Evolutionary conservation across 2,888 invertebrate species (phyloP).

Genomic region (Schizaphis graminum): DNA sequence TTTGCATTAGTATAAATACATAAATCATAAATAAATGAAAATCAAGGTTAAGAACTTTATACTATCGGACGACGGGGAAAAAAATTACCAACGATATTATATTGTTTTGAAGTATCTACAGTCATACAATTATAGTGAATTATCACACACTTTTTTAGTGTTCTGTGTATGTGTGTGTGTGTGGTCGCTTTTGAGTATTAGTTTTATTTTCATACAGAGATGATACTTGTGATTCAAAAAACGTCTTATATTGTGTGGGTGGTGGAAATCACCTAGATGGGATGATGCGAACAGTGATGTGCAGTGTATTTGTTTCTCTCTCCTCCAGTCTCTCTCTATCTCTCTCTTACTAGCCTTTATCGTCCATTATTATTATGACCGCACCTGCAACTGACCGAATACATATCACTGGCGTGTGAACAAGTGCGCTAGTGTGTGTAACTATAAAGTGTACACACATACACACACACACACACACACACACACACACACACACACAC

Average conservation of each 20-base stretch:
- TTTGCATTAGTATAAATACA: neutral
- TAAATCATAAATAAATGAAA: neutral
- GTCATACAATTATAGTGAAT: neutral
- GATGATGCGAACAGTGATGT: constrained; percentile 8
- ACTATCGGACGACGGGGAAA: neutral
- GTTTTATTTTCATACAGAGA: constrained; percentile 31
- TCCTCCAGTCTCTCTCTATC: neutral
- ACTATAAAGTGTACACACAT: neutral
- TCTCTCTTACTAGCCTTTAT: neutral
- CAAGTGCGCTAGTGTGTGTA: neutral
- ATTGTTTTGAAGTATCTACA: neutral
- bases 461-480: too few species aligned
- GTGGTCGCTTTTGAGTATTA: neutral
- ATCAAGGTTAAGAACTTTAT: neutral
- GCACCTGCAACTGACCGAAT: constrained; percentile 15
- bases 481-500: too few species aligned
- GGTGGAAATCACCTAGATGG: neutral
- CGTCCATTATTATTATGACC: constrained; percentile 5
- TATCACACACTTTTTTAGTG: neutral
- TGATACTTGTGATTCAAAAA: constrained; percentile 19
- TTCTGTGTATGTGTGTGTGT: neutral
- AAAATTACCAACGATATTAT: neutral
- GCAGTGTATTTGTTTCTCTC: neutral
- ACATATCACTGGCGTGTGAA: neutral
- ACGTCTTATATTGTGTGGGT: neutral